Evolutionary conservation across 2,888 invertebrate species (phyloP).

Genomic region (Diabrotica balteata): DNA sequence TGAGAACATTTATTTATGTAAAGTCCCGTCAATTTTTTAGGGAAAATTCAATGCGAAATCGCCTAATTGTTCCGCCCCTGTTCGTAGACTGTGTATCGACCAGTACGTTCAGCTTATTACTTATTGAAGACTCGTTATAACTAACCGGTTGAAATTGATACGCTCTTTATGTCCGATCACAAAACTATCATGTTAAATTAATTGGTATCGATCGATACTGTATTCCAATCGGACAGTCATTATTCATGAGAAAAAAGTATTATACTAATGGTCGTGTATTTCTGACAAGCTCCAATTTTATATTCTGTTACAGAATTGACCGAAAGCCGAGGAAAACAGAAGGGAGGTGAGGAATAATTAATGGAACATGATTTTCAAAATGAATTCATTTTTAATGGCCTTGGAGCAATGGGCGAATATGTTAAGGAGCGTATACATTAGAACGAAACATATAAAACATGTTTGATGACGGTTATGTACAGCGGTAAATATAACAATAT

Average conservation of each 20-base stretch:
- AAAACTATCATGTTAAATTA: constrained; percentile 38
- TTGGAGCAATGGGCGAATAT: too few species aligned
- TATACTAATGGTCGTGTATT: constrained; percentile 3
- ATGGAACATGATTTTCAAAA: too few species aligned
- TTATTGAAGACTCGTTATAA: constrained; percentile 45
- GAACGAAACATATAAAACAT: too few species aligned
- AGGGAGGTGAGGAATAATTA: too few species aligned
- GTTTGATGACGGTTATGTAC: too few species aligned
- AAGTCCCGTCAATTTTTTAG: too few species aligned
- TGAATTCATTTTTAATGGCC: too few species aligned
- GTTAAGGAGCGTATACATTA: too few species aligned
- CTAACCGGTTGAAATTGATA: constrained; percentile 41
- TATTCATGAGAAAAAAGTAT: constrained; percentile 6
- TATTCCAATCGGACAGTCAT: constrained; percentile 8
- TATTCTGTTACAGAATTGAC: background rate
- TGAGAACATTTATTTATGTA: too few species aligned
- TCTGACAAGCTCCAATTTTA: constrained; percentile 1
- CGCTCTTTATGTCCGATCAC: constrained; percentile 36
- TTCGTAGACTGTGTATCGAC: constrained; percentile 34
- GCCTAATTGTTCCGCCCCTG: background rate
- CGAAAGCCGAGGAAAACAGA: too few species aligned
- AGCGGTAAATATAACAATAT: too few species aligned
- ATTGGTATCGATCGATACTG: constrained; percentile 33
- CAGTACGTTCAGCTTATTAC: constrained; percentile 42
- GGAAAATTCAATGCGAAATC: too few species aligned